A percentile compares a stretch with the other conserved stretches of the same genome.
Conservation (phyloP, 1,140 invertebrate species). For the Meloidogyne exigua region DNA sequence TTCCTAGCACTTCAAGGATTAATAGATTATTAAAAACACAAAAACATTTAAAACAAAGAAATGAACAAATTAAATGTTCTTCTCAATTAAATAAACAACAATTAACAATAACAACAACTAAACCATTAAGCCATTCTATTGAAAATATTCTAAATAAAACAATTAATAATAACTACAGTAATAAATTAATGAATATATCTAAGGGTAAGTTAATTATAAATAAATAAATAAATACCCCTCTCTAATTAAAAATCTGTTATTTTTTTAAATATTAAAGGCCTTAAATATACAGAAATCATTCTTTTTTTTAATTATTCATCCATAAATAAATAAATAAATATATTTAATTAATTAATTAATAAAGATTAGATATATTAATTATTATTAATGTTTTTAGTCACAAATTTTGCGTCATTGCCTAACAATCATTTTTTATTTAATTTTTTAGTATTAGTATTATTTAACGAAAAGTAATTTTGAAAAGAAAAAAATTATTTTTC, state of each 20-base stretch:
- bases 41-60: constrained; percentile 5
- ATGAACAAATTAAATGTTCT: background rate
- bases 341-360: too few species aligned
- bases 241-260: too few species aligned
- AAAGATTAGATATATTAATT: too few species aligned
- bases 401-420: background rate
- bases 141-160: constrained; percentile 25
- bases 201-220: background rate
- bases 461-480: background rate
- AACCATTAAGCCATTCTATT: constrained; percentile 22
- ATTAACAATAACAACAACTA: background rate
- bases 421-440: background rate
- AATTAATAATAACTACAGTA: background rate
- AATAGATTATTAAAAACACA: constrained; percentile 22
- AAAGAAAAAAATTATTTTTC: background rate
- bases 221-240: too few species aligned
- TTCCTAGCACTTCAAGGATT: constrained; percentile 20
- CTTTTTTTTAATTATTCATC: too few species aligned
- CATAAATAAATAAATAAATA: too few species aligned
- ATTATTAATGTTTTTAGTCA: too few species aligned
- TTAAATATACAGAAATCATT: too few species aligned
- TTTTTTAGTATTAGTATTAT: background rate
- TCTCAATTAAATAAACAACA: background rate
- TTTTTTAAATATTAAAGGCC: too few species aligned
- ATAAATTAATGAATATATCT: background rate